phyloP scores from a whole-genome alignment of 2,888 invertebrate genomes.

The Cerceris rybyensis region DNA sequence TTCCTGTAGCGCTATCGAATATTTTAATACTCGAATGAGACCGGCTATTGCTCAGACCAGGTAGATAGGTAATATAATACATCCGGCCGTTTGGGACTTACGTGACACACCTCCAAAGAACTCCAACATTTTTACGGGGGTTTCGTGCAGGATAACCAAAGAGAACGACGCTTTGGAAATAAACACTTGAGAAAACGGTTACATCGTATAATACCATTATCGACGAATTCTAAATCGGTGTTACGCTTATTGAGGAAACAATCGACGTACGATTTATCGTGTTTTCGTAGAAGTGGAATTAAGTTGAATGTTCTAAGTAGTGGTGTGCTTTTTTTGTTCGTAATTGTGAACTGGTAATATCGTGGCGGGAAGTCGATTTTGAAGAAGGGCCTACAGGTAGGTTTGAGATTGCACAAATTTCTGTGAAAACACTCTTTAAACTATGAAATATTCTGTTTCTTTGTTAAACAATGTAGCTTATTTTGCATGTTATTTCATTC shows the following conservation, averaged over 20 bases:
- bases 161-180: not conserved
- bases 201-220: not conserved
- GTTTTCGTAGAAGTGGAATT: constrained; percentile 21
- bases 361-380: constrained; percentile 46
- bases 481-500: constrained; percentile 25
- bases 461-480: constrained; percentile 7
- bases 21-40: constrained; percentile 46
- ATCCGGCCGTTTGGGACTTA: constrained; percentile 33
- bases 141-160: not conserved
- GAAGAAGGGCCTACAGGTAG: constrained; percentile 48
- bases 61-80: constrained; percentile 43
- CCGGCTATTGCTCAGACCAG: constrained; percentile 46
- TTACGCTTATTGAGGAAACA: constrained; percentile 7
- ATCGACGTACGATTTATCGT: constrained; percentile 15
- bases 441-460: not conserved
- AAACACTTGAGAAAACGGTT: not conserved
- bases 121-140: constrained; percentile 1
- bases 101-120: constrained; percentile 47
- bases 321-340: constrained; percentile 12
- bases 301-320: constrained; percentile 27
- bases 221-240: constrained; percentile 30
- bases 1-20: constrained; percentile 31
- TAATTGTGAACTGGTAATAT: constrained; percentile 20
- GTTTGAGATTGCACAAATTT: constrained; percentile 8
- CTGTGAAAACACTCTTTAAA: not conserved